Base-by-base conservation (phyloP, 37 sponge, comb jelly and placozoan species). In the Theonella swinhoei region DNA sequence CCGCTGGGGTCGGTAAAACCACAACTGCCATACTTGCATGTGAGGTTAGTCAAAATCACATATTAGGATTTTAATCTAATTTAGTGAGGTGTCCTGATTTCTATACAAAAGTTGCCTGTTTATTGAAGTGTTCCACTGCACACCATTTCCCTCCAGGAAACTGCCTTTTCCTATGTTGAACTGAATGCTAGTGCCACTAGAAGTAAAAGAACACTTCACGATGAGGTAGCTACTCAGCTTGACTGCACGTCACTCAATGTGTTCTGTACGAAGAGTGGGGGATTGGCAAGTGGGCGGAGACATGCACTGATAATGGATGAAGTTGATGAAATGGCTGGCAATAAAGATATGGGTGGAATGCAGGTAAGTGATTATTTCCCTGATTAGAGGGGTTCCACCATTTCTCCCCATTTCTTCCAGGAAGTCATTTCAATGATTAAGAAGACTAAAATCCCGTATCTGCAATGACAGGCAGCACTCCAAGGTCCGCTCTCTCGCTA, bases 321-420 rank as follows among this genome's bases (percentile, higher is more conserved):
- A 65, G 99, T 99, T 17, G 99, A 99, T 82, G 99, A 97, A 29
- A 99, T 96, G 99, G 88, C 93, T n/a, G n/a, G n/a, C n/a, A n/a
- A n/a, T n/a, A n/a, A n/a, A n/a, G n/a, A n/a, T n/a, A n/a, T n/a
- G n/a, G n/a, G n/a, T n/a, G n/a, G n/a, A n/a, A n/a, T n/a, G n/a
- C n/a, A n/a, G n/a, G n/a, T n/a, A n/a, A n/a, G n/a, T n/a, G n/a
- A n/a, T n/a, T n/a, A n/a, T n/a, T n/a, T n/a, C n/a, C n/a, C n/a
- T n/a, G n/a, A n/a, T n/a, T n/a, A n/a, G n/a, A n/a, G n/a, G n/a
- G n/a, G n/a, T n/a, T n/a, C n/a, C n/a, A n/a, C n/a, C n/a, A n/a
- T n/a, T n/a, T n/a, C n/a, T n/a, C n/a, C n/a, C n/a, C n/a, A n/a
- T n/a, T n/a, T n/a, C n/a, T n/a, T n/a, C n/a, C n/a, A 94, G 88